Evolutionary conservation across 2,797 vertebrate genomes (phyloP).

Genomic region (Pangasius djambal): DNA sequence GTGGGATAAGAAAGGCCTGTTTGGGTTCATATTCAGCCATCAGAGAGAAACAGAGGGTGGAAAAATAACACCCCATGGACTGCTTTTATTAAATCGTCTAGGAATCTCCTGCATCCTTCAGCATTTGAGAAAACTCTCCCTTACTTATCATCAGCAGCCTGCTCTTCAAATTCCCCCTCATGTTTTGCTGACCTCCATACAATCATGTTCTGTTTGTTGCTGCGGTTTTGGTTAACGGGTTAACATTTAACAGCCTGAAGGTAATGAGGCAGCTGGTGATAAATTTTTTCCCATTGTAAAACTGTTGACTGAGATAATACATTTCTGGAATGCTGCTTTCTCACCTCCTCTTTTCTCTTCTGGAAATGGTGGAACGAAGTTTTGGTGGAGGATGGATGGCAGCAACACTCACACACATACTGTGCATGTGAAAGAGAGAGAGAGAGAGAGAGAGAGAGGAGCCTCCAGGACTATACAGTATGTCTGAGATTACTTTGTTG

Average conservation of each 20-base stretch:
- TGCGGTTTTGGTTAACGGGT: constrained; percentile 31
- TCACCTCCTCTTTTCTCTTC: not conserved
- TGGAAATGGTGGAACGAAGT: not conserved
- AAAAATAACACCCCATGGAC: constrained; percentile 72
- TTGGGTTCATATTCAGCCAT: not conserved
- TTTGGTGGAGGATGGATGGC: constrained; percentile 1
- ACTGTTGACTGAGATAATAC: not conserved
- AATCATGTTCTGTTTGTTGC: constrained; percentile 26
- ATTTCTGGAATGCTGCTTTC: constrained; percentile 17
- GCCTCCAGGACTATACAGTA: not conserved
- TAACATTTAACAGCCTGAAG: constrained; percentile 53
- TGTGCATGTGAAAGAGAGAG: not conserved
- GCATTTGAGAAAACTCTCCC: constrained; percentile 65
- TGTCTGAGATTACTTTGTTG: constrained; percentile 8
- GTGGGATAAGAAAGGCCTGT: not conserved
- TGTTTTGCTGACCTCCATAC: constrained; percentile 43
- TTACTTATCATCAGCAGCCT: constrained; percentile 58
- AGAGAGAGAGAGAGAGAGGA: not conserved
- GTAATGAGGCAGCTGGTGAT: constrained; percentile 39
- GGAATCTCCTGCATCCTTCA: constrained; percentile 64
- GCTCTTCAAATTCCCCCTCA: constrained; percentile 54
- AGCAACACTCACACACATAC: not conserved
- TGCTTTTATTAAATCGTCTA: constrained; percentile 76
- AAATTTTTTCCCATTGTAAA: constrained; percentile 17
- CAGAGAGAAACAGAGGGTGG: constrained; percentile 1